Base-by-base conservation (phyloP, 2,113 vertebrate species). In the Sebastes fasciatus region DNA sequence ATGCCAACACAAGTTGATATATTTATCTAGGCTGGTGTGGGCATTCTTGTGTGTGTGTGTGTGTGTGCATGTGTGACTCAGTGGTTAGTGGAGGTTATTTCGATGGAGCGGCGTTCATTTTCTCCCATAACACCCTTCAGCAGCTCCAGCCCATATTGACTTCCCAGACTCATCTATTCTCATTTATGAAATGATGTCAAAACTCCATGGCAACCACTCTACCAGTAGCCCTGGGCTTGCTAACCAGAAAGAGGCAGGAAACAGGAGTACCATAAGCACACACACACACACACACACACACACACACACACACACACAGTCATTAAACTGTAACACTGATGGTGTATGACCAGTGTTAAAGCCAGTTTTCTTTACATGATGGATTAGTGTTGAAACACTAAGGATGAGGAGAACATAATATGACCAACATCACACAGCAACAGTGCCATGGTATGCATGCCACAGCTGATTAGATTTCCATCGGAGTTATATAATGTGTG, bases 161-260 rank as follows among this genome's bases (percentile, higher is more conserved):
- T 92, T 92, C 91, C 86, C 82, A 89, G 86, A 93, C 87, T 93
- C 91, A 93, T 95, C 93, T 92, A 94, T 95, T 94, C 84, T 93
- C 86, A 90, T 94, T 90, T 89, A 88, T 87, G 83, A 95, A 93
- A 93, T 92, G 81, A 92, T 94, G 90, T 92, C 93, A 94, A 93
- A 94, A 93, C 89, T 92, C 92, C 90, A 91, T 94, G 87, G 92
- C 87, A 95, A 93, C 92, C 86, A 83, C 79, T 90, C 76, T 63
- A 86, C 86, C 75, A 83, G 86, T 88, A 86, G 88, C 89, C 89
- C 72, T 57, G 70, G 88, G 91, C 86, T 72, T 84, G 73, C 86
- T 90, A 88, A 93, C 87, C 86, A 90, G 86, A 90, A 76, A 87
- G 45, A 77, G 67, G 54, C 16, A 76, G 51, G 40, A 79, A 80